These are phyloP conservation scores for Phengaris alcon DNA, from an alignment of 2,888 invertebrate species.

Conservation along the genomic window DNA sequence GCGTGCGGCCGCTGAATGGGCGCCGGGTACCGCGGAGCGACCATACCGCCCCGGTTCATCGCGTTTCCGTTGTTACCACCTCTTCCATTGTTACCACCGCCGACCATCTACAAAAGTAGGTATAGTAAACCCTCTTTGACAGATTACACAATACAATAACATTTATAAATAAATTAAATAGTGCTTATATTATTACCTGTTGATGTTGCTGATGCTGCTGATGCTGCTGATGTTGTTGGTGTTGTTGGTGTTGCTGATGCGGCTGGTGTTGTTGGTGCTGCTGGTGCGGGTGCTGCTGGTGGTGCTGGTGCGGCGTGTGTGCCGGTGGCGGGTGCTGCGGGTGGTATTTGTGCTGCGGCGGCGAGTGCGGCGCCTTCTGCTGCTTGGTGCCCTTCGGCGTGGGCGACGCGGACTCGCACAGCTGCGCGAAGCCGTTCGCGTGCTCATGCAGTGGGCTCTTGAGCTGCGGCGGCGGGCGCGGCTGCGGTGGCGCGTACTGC, in stretches of 20 bases:
- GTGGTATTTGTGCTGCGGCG: conserved; percentile 74
- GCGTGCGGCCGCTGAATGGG: conserved; percentile 78
- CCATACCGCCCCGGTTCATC: conserved; percentile 56
- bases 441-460: conserved; percentile 80
- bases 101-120: conserved; percentile 53
- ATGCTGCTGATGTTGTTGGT: conserved; percentile 31
- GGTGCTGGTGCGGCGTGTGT: conserved; percentile 63
- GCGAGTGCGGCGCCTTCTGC: conserved; percentile 70
- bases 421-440: conserved; percentile 77
- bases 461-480: conserved; percentile 65
- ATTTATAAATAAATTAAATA: not conserved
- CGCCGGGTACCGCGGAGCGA: conserved; percentile 73
- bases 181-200: conserved; percentile 20
- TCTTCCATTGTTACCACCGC: conserved; percentile 62
- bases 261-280: conserved; percentile 44
- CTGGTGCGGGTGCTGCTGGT: conserved; percentile 45
- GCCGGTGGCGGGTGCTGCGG: conserved; percentile 61
- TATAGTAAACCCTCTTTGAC: too few species aligned
- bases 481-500: conserved; percentile 66
- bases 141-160: too few species aligned
- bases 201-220: conserved; percentile 31
- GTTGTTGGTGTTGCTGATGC: conserved; percentile 48
- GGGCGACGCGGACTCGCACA: conserved; percentile 80
- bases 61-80: conserved; percentile 49
- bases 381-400: conserved; percentile 69